A percentile compares a stretch with the other conserved stretches of the same genome.
Evolutionary conservation across 2,113 vertebrate species (phyloP).

Genomic region (Pungitius pungitius): DNA sequence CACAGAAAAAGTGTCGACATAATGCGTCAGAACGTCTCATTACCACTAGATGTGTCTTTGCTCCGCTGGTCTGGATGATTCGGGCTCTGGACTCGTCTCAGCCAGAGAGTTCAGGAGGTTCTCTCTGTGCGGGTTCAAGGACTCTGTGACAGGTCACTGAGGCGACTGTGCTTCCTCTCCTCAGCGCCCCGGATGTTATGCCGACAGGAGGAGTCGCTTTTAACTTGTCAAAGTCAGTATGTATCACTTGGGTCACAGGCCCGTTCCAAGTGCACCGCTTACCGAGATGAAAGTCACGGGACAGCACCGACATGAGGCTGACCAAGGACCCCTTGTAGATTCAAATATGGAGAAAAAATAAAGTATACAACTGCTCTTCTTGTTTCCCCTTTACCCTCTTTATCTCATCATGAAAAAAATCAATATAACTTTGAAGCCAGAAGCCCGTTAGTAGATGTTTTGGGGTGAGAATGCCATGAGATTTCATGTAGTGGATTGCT

Average conservation of each 20-base stretch:
- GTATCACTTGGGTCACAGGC: slow-evolving; percentile 18
- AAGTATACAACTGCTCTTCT: neutral
- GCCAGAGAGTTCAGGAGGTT: slow-evolving; percentile 11
- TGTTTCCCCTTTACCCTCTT: slow-evolving; percentile 1
- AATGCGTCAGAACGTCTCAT: neutral
- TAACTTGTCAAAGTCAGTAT: slow-evolving; percentile 42
- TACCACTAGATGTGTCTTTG: slow-evolving; percentile 20
- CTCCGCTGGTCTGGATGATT: slow-evolving; percentile 37
- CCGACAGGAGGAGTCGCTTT: slow-evolving; percentile 17
- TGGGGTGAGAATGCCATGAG: too few species aligned
- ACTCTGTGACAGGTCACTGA: neutral
- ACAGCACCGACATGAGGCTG: neutral
- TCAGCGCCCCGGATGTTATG: neutral
- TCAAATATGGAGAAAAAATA: neutral
- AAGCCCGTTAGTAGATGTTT: neutral
- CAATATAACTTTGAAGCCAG: neutral
- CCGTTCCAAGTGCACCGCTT: slow-evolving; percentile 16
- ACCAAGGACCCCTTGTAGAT: neutral
- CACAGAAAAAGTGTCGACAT: neutral
- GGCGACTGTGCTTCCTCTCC: slow-evolving; percentile 13
- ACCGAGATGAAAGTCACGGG: neutral
- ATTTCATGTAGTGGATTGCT: neutral
- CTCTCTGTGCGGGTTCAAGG: slow-evolving; percentile 24
- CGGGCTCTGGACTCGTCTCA: neutral
- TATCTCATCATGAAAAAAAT: neutral